These are phyloP conservation scores for Coendou prehensilis DNA, from an alignment of 2,797 vertebrate species.

Conservation along the genomic window DNA sequence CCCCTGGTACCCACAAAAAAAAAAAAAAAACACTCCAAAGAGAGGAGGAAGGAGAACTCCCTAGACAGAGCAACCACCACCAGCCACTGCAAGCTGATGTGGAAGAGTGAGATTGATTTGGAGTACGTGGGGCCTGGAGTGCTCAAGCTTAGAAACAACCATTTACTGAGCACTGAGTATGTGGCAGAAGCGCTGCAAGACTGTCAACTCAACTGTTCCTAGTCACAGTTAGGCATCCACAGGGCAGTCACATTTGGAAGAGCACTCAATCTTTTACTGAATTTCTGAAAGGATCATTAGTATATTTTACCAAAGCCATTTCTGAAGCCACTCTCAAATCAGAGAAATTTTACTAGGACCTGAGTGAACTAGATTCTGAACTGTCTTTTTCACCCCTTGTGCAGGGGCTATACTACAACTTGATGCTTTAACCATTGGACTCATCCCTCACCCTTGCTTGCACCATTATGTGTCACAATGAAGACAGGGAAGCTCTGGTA, in stretches of 20 bases:
- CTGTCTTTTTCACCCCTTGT: not conserved
- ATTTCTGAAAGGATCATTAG: slow-evolving; percentile 20
- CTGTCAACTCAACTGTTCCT: not conserved
- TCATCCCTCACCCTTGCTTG: not conserved
- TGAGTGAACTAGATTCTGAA: not conserved
- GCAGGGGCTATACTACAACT: not conserved
- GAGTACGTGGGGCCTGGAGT: too few species aligned
- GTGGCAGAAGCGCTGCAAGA: not conserved
- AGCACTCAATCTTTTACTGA: not conserved
- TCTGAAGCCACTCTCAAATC: slow-evolving; percentile 8
- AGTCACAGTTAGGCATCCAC: not conserved
- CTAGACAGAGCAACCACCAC: not conserved
- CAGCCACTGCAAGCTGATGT: too few species aligned
- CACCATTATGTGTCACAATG: not conserved
- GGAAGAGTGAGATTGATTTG: not conserved
- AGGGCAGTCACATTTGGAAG: not conserved
- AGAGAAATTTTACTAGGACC: not conserved
- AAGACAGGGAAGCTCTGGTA: not conserved
- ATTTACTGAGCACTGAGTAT: not conserved
- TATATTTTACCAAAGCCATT: not conserved
- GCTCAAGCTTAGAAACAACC: not conserved
- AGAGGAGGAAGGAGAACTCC: not conserved
- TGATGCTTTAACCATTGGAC: not conserved
- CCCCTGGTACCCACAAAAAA: too few species aligned
- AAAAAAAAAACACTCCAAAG: not conserved